Base-by-base conservation (phyloP, 2,113 vertebrate genomes). In the Gambusia holbrooki region DNA sequence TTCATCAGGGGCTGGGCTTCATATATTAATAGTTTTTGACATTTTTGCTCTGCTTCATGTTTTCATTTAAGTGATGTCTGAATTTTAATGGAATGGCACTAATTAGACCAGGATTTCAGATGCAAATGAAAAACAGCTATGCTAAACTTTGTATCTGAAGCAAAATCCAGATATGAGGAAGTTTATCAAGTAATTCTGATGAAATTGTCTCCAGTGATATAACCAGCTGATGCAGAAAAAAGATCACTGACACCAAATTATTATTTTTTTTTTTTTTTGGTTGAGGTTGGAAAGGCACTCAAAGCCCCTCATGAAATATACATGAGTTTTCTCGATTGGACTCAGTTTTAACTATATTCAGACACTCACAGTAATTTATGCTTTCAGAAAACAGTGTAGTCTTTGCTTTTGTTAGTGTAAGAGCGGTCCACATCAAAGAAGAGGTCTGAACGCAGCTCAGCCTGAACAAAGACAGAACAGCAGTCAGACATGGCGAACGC, bases 351-450 rank as follows among this genome's bases (percentile, higher is more conserved):
- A 74, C 32, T 70, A 42, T 10, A 37, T 32, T 70, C 51, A 33
- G 27, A 60, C 32, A 74, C 58, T 64, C 9, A 48, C 11, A 40
- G 17, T 22, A 37, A 69, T 62, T 63, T 61, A n/a, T 75, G 77
- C 17, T 8, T 33, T 0, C 40, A 71, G 25, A 69, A 64, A 76
- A 68, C 51, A 62, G 60, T 32, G 54, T 27, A 42, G 62, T 19
- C 58, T 74, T 54, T 64, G 62, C 32, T 73, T 79, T 84, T 74
- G 76, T 69, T 63, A 81, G 61, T 9, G 60, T 84, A 81, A 78
- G 71, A 15, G 33, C 5, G 58, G 62, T 67, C 72, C 63, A 54
- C 85, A 80, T 89, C 82, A 86, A 81, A 88, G 81, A 62, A 2
- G 1, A 0, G 76, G 32, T 62, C 73, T 66, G 79, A 86, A 33